Evolutionary conservation across 2,888 invertebrate species (phyloP), one percentile per base, ranked within the genome.

Genomic region (Cremastobaeus sp.): DNA sequence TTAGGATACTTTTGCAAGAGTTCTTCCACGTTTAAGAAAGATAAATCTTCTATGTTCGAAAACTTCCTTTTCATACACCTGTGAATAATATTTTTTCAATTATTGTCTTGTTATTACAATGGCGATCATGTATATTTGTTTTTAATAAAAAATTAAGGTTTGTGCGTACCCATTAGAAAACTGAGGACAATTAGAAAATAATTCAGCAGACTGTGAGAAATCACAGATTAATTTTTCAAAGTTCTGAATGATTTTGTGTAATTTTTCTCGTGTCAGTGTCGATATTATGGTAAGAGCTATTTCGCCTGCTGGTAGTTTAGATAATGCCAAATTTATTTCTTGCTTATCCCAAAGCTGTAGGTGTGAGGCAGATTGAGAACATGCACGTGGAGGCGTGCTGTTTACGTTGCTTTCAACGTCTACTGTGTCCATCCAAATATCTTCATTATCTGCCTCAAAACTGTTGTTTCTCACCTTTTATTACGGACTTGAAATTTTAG

Each of bases 1-100:
- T 89, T 86, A 50, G 89, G 84, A 88, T 89, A 75, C 80, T 83
- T 74, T 41, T 84, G 79, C 43, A 91, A 80, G 5, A 90, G 85
- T 39, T 89, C 88, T 17, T 89, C 89, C 32, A 89, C 88, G 18
- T 89, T 78, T 15, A 81, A 74, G 21, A 76, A 75, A 11, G 77
- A 59, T 1, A 81, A 79, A 45, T 84, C 83, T 68, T 84, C 85
- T 15, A 78, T 79, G 6, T 76, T 79, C 18, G 81, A 37, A 2
- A 82, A 76, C 68, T 83, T 85, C 52, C 79, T 79, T 47, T 77
- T 62, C 21, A 73, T 76, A 3, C 25, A 5, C 8, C 8, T 25
- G 25, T 3, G 25, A 25, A 8, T 25, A 25, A 25, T 5, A 25
- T 25, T 5, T 25, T 25, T 25, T 25, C 4, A 5, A 25, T 25